A percentile compares a stretch with the other conserved stretches of the same genome.
These are phyloP conservation scores for Nematostella vectensis DNA, from an alignment of 92 coral and sea anemone species.

Conservation along the genomic window DNA sequence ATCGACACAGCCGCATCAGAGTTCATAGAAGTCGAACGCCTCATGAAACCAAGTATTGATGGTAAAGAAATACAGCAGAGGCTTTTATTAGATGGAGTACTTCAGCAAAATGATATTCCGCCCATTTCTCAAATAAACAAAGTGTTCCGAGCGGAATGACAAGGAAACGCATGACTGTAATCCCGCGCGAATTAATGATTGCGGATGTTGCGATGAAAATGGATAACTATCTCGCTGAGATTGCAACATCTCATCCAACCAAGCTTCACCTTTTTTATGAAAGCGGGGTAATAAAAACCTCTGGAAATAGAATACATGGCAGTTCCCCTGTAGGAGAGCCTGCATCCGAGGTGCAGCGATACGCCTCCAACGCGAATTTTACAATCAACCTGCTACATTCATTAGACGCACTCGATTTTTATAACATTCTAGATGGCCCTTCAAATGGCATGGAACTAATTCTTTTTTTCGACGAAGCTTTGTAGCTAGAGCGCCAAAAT, in stretches of 20 bases:
- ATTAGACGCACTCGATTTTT: too few species aligned
- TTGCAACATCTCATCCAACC: too few species aligned
- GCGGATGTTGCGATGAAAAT: background rate
- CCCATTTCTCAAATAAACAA: slow-evolving; percentile 1
- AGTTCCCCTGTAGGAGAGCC: too few species aligned
- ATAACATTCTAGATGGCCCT: too few species aligned
- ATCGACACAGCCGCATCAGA: slow-evolving; percentile 16
- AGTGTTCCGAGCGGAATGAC: too few species aligned
- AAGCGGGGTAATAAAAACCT: too few species aligned
- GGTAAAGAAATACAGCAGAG: slow-evolving; percentile 7
- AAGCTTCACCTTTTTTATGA: too few species aligned
- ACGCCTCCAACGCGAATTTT: background rate
- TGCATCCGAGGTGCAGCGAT: too few species aligned
- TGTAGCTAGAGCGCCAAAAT: slow-evolving; percentile 17
- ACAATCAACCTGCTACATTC: too few species aligned
- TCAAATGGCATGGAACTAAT: slow-evolving; percentile 42
- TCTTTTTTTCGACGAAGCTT: slow-evolving; percentile 25
- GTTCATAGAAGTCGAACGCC: slow-evolving; percentile 10
- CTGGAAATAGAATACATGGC: too few species aligned
- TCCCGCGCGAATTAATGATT: slow-evolving; percentile 7
- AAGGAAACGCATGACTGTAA: slow-evolving; percentile 1
- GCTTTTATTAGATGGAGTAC: slow-evolving; percentile 10
- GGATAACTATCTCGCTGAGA: slow-evolving; percentile 1
- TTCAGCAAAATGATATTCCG: slow-evolving; percentile 7
- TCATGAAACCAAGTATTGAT: slow-evolving; percentile 21